These are phyloP conservation scores for Microcaecilia unicolor DNA, from an alignment of 2,797 vertebrate species.

Conservation along the genomic window DNA sequence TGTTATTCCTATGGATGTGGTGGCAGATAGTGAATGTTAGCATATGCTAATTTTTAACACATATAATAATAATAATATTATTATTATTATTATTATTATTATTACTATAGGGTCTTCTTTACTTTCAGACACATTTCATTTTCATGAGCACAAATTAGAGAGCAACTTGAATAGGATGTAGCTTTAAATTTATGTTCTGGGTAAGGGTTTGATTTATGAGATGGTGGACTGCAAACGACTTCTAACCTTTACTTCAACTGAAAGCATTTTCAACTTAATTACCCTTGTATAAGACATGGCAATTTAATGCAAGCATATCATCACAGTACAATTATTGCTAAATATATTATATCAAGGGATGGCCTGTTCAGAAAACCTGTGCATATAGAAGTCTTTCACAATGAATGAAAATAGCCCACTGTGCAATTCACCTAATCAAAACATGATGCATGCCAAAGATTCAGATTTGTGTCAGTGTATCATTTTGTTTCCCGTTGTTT, in stretches of 20 bases:
- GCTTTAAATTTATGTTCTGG: not conserved
- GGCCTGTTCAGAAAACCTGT: no score
- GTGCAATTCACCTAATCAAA: no score
- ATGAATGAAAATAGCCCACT: no score
- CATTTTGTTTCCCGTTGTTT: no score
- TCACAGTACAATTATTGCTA: not conserved
- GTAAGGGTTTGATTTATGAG: not conserved
- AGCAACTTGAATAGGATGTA: not conserved
- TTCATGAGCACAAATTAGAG: not conserved
- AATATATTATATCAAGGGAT: not conserved
- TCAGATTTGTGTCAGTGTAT: no score
- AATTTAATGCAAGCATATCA: not conserved
- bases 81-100: conserved; percentile 3
- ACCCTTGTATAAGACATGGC: not conserved
- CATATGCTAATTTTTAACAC: no score
- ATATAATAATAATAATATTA: no score
- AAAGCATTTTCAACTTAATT: not conserved
- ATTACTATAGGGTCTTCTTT: conserved; percentile 1
- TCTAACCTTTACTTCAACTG: conserved; percentile 2
- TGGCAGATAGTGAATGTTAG: no score
- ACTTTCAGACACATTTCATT: not conserved
- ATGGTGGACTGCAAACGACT: not conserved
- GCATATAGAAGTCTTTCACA: no score
- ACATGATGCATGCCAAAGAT: no score
- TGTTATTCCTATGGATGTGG: no score